phyloP scores from a whole-genome alignment of 2,888 invertebrate genomes.

The Octodonta nipae region DNA sequence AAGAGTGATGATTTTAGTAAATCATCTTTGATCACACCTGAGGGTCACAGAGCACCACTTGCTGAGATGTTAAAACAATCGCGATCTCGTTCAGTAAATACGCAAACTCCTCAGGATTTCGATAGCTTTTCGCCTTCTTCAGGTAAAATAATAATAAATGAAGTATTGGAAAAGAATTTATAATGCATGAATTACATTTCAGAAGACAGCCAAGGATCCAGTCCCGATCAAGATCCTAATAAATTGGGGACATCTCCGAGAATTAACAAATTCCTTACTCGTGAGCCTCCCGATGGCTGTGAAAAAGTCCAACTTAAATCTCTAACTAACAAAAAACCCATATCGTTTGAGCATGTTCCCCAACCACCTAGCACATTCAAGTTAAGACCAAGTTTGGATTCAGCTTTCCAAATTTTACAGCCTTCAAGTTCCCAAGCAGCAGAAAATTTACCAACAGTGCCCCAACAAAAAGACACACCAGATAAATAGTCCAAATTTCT shows the following conservation, averaged over 20 bases:
- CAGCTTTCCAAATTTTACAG: constrained; percentile 65
- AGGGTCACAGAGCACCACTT: constrained; percentile 73
- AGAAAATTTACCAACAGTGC: constrained; percentile 25
- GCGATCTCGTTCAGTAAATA: constrained; percentile 58
- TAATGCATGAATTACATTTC: constrained; percentile 6
- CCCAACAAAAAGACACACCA: constrained; percentile 26
- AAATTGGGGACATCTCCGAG: constrained; percentile 69
- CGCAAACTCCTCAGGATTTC: constrained; percentile 62
- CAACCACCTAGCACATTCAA: constrained; percentile 58
- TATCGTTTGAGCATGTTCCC: constrained; percentile 15
- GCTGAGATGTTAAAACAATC: constrained; percentile 49
- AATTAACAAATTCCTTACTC: constrained; percentile 70
- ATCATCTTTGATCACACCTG: constrained; percentile 56
- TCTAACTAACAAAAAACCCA: constrained; percentile 25
- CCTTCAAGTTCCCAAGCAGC: constrained; percentile 19
- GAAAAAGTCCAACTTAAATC: constrained; percentile 54
- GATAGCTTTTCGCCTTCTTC: constrained; percentile 57
- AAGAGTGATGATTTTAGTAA: constrained; percentile 13
- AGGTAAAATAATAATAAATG: constrained; percentile 40
- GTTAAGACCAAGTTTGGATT: constrained; percentile 64
- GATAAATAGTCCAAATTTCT: too few species aligned
- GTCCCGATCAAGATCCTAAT: constrained; percentile 58
- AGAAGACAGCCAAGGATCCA: constrained; percentile 65
- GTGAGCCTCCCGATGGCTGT: constrained; percentile 83
- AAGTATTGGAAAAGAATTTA: neutral